Evolutionary conservation across 2,888 invertebrate species (phyloP).

Genomic region (Acanthosepion lycidas): DNA sequence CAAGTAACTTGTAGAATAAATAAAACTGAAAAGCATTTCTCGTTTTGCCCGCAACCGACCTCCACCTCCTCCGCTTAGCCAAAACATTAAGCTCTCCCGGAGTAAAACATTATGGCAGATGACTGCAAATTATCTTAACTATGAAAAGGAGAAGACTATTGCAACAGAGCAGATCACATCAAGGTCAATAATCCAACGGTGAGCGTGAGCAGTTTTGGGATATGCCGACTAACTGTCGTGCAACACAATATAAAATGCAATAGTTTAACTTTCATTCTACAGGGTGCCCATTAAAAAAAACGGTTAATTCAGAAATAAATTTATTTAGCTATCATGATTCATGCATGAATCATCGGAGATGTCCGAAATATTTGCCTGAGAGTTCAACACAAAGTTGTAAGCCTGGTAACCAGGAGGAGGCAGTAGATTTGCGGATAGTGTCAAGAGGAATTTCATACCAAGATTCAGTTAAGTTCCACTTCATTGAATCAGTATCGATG

Average conservation of each 20-base stretch:
- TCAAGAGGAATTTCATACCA: no score
- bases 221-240: background rate
- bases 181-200: background rate
- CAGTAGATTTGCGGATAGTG: no score
- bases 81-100: background rate
- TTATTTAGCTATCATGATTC: no score
- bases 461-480: no score
- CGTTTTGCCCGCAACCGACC: background rate
- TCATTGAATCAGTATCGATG: no score
- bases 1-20: background rate
- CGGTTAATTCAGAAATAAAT: no score
- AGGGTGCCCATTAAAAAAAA: no score
- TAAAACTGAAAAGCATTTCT: background rate
- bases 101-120: background rate
- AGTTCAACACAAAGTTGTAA: no score
- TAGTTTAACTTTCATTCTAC: background rate
- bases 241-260: background rate
- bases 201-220: background rate
- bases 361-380: no score
- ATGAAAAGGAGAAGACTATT: background rate
- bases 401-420: no score
- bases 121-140: background rate
- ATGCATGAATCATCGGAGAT: no score
- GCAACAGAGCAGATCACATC: background rate
- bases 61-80: background rate